phyloP scores from a whole-genome alignment of 2,797 vertebrate species.

The Hipposideros larvatus region DNA sequence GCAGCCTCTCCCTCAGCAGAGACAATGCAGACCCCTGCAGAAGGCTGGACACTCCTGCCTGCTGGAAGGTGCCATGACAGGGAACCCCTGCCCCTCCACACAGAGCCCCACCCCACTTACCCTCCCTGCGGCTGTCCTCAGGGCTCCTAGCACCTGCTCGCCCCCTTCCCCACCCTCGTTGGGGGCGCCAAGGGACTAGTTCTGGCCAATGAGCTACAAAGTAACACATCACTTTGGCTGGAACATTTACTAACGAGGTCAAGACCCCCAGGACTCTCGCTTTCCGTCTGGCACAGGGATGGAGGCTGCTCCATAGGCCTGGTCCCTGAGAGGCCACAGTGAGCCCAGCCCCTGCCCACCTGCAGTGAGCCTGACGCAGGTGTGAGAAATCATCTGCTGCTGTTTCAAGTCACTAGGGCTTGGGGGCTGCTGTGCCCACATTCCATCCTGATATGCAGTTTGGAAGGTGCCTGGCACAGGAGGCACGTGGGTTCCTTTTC shows the following conservation, averaged over 20 bases:
- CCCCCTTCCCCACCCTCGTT: not conserved
- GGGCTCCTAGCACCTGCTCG: not conserved
- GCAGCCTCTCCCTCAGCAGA: not conserved
- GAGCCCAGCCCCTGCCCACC: not conserved
- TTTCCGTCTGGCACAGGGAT: not conserved
- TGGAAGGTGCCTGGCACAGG: not conserved
- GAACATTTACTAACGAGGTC: not conserved
- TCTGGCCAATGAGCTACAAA: not conserved
- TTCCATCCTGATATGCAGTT: not conserved
- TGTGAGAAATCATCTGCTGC: not conserved
- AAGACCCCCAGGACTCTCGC: not conserved
- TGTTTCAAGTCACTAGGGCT: not conserved
- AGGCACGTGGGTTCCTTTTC: not conserved
- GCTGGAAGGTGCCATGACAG: too few species aligned
- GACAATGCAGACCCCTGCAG: not conserved
- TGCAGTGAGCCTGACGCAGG: not conserved
- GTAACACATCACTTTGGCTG: not conserved
- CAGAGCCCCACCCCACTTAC: not conserved
- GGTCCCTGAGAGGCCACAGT: not conserved
- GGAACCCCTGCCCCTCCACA: not conserved
- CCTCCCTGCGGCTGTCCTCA: not conserved
- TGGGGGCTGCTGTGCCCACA: not conserved
- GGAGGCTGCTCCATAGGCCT: not conserved
- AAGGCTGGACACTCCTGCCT: not conserved
- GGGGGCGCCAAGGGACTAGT: not conserved